Conservation (phyloP, 2,888 invertebrate genomes). For the Crossocerus cetratus region DNA sequence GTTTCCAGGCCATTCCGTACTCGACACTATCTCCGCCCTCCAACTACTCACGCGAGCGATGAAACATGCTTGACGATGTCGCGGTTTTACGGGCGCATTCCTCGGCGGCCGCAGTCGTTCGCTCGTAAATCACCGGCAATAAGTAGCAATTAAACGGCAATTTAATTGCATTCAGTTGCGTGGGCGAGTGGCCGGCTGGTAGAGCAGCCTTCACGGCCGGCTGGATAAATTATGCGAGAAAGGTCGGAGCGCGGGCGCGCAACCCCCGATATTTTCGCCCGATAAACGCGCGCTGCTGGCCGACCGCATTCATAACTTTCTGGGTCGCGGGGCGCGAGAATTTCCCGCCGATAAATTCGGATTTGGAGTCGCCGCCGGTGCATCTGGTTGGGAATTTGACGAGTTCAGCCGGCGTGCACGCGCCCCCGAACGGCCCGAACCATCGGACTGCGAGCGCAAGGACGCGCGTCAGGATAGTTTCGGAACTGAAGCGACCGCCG, state of each 20-base stretch:
- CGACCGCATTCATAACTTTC: slow-evolving; percentile 2
- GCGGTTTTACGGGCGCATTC: too few species aligned
- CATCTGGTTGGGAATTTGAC: slow-evolving; percentile 3
- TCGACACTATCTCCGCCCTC: too few species aligned
- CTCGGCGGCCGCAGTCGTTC: too few species aligned
- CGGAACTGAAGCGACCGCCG: too few species aligned
- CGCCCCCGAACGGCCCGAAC: too few species aligned
- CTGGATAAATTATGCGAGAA: slow-evolving; percentile 18
- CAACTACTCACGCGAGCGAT: too few species aligned
- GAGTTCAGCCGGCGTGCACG: neutral
- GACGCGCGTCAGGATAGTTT: neutral
- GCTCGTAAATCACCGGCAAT: neutral
- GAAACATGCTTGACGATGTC: too few species aligned
- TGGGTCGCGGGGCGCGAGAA: neutral
- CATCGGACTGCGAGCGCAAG: slow-evolving; percentile 2
- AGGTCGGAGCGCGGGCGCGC: neutral
- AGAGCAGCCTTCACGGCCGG: neutral
- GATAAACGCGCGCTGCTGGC: slow-evolving; percentile 6
- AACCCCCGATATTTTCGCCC: slow-evolving; percentile 2
- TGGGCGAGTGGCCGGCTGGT: neutral
- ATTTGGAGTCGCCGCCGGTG: neutral
- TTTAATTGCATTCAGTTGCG: slow-evolving; percentile 12
- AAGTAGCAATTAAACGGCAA: slow-evolving; percentile 17
- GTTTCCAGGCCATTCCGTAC: too few species aligned
- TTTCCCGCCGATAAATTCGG: slow-evolving; percentile 2